A percentile compares a stretch with the other conserved stretches of the same genome.
phyloP scores from a whole-genome alignment of 2,113 vertebrate genomes.

The Cheilinus undulatus region DNA sequence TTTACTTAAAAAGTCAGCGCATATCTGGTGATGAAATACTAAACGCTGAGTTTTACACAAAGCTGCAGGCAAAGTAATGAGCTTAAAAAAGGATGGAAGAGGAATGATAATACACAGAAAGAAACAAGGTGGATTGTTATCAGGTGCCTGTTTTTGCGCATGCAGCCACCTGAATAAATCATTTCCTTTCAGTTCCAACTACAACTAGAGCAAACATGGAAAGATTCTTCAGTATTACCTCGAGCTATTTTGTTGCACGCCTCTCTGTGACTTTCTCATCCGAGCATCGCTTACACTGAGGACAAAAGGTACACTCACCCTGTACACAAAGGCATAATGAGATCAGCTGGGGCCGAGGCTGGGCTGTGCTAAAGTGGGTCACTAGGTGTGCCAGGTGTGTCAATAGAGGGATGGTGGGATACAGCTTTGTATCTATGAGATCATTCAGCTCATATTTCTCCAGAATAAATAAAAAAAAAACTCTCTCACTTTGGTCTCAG shows the following conservation, averaged over 20 bases:
- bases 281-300: not conserved
- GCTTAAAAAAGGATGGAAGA: too few relatives aligned
- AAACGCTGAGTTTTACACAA: too few relatives aligned
- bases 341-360: conserved; percentile 27
- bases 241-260: conserved; percentile 5
- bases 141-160: too few relatives aligned
- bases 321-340: conserved; percentile 7
- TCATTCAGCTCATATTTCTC: not conserved
- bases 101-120: too few relatives aligned
- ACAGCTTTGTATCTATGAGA: not conserved
- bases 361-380: conserved; percentile 59
- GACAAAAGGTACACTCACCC: conserved; percentile 10
- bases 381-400: conserved; percentile 62
- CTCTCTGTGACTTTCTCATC: not conserved
- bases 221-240: conserved; percentile 15
- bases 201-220: not conserved
- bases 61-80: too few relatives aligned
- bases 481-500: not conserved
- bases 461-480: not conserved
- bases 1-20: too few relatives aligned
- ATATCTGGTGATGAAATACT: too few relatives aligned
- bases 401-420: conserved; percentile 11
- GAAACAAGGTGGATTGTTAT: too few relatives aligned
- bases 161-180: conserved; percentile 2
- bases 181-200: conserved; percentile 10